Percentiles rank a stretch among this genome's conserved stretches.
These are phyloP conservation scores for Pantherophis alleghaniensis DNA, from an alignment of 2,797 vertebrate genomes.

Conservation along the genomic window DNA sequence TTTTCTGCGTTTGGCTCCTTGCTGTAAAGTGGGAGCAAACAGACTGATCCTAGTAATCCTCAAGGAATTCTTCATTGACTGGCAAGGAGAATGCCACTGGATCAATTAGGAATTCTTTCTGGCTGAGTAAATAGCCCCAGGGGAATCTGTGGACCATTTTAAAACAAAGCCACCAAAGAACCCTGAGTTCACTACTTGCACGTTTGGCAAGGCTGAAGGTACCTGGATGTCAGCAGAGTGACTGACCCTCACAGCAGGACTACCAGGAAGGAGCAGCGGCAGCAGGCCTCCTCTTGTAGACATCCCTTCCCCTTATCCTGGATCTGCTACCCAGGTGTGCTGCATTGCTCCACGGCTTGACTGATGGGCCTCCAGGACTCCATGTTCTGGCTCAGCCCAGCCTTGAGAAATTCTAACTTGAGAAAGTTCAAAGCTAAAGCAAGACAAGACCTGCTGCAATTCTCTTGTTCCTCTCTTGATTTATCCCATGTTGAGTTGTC, in stretches of 20 bases:
- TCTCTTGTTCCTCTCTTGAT: not conserved
- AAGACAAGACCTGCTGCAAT: not conserved
- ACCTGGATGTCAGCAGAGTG: not conserved
- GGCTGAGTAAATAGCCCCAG: not conserved
- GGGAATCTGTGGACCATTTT: not conserved
- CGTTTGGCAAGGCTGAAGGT: not conserved
- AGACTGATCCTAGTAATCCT: not conserved
- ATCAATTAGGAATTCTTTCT: not conserved
- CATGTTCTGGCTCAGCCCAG: not conserved
- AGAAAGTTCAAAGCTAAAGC: not conserved
- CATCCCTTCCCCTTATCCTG: not conserved
- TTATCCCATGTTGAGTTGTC: not conserved
- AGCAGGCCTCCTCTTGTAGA: not conserved
- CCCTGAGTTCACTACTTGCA: not conserved
- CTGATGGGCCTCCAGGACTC: not conserved
- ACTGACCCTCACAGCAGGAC: not conserved
- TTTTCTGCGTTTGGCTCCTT: not conserved
- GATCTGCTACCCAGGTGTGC: not conserved
- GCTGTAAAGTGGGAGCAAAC: not conserved
- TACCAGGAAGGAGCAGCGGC: not conserved
- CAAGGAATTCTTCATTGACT: not conserved
- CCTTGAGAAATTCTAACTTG: not conserved
- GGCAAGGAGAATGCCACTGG: not conserved
- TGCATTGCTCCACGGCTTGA: not conserved
- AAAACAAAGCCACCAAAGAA: not conserved